Conservation (phyloP, 2,113 vertebrate species). For the Alaudala cheleensis region DNA sequence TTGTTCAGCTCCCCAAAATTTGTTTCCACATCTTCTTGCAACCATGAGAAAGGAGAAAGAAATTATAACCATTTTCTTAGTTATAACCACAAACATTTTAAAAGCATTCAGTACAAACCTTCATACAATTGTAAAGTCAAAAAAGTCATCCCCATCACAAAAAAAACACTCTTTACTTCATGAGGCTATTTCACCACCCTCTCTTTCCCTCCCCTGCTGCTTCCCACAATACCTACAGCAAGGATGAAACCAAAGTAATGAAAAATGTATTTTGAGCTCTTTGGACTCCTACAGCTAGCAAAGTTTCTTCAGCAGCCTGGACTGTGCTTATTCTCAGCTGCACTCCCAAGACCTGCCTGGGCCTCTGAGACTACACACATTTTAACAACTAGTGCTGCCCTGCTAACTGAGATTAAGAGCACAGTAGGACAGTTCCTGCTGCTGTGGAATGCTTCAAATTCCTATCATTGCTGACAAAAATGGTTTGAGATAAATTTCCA, state of each 20-base stretch:
- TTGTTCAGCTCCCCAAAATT: neutral
- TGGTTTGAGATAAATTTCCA: neutral
- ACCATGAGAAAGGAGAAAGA: neutral
- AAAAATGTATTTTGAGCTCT: neutral
- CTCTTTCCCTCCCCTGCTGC: neutral
- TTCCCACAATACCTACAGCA: neutral
- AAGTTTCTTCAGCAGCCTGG: neutral
- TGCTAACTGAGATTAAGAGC: neutral
- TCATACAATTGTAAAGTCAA: neutral
- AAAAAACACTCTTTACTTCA: neutral
- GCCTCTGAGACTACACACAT: neutral
- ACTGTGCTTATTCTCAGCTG: neutral
- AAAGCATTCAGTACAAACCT: neutral
- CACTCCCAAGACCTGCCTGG: neutral
- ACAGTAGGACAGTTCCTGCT: conserved; percentile 3
- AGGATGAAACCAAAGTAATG: neutral
- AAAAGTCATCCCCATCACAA: neutral
- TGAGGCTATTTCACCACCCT: neutral
- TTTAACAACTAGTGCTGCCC: neutral
- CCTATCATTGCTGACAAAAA: neutral
- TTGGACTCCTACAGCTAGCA: neutral
- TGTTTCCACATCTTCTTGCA: neutral
- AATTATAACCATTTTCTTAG: neutral
- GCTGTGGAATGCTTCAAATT: neutral
- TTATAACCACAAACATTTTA: neutral